Evolutionary conservation across 2,113 vertebrate species (phyloP).

Genomic region (Protobothrops mucrosquamatus): DNA sequence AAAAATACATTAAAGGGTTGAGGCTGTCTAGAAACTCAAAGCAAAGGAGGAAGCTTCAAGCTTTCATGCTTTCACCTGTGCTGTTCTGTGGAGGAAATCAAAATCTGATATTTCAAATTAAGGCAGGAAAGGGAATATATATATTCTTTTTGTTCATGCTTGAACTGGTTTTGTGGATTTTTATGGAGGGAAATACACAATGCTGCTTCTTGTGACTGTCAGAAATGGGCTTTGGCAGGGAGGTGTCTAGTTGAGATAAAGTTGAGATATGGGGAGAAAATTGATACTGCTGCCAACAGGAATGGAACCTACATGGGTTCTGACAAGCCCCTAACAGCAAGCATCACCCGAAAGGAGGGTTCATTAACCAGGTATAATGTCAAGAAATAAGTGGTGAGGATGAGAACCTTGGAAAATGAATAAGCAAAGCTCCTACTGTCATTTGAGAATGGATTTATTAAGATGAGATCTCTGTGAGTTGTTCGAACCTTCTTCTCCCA

Average conservation of each 20-base stretch:
- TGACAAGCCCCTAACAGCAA: background rate
- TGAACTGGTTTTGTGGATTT: slow-evolving; percentile 12
- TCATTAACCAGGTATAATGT: background rate
- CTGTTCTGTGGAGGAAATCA: slow-evolving; percentile 22
- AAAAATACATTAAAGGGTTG: slow-evolving; percentile 34
- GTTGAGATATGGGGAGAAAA: background rate
- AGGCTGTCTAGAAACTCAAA: slow-evolving; percentile 19
- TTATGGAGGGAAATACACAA: background rate
- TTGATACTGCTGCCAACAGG: background rate
- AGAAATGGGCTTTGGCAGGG: background rate
- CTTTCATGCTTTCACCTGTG: slow-evolving; percentile 6
- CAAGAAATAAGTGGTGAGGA: background rate
- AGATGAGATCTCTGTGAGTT: background rate
- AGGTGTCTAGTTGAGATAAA: background rate
- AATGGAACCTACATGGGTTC: background rate
- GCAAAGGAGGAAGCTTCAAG: slow-evolving; percentile 35
- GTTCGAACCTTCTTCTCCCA: background rate
- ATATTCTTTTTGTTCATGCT: background rate
- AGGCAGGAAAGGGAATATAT: background rate
- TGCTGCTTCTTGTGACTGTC: background rate
- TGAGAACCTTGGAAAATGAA: background rate
- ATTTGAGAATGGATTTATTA: background rate
- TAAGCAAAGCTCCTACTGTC: background rate
- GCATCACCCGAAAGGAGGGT: background rate
- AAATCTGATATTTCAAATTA: slow-evolving; percentile 1